phyloP scores from a whole-genome alignment of 2,113 vertebrate genomes.

The Antechinus stuartii region DNA sequence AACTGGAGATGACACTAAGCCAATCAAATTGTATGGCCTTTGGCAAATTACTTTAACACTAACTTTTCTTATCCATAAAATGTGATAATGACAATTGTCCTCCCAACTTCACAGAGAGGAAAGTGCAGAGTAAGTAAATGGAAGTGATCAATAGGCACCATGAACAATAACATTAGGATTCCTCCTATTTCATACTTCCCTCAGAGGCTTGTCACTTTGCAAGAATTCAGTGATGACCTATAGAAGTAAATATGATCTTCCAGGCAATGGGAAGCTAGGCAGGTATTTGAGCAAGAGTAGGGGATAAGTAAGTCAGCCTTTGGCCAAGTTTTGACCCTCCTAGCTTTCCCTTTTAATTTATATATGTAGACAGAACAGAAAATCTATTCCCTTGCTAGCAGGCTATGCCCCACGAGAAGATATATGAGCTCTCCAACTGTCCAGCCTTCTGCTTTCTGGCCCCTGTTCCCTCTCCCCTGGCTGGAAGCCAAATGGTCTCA shows the following conservation, averaged over 20 bases:
- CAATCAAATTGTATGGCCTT: not conserved
- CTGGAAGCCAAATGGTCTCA: not conserved
- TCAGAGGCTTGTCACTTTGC: not conserved
- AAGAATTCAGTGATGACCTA: not conserved
- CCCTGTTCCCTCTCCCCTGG: not conserved
- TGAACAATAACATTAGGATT: not conserved
- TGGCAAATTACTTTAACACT: not conserved
- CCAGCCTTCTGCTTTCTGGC: conserved; percentile 1
- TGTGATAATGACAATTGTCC: not conserved
- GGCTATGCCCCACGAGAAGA: not conserved
- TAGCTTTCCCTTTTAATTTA: not conserved
- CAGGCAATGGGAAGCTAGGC: not conserved
- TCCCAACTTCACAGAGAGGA: not conserved
- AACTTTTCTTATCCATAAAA: not conserved
- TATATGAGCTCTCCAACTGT: not conserved
- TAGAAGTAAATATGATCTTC: not conserved
- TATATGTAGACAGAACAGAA: not conserved
- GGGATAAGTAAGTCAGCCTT: not conserved
- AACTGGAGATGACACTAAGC: not conserved
- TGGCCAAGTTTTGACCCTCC: not conserved
- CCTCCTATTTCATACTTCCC: not conserved
- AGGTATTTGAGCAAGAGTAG: not conserved
- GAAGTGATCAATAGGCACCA: not conserved
- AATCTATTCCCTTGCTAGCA: conserved; percentile 3
- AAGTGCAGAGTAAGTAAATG: not conserved